Percentiles rank a stretch among this genome's conserved stretches.
These are phyloP conservation scores for Mylabris phalerata DNA, from an alignment of 1,140 invertebrate genomes.

Conservation along the genomic window DNA sequence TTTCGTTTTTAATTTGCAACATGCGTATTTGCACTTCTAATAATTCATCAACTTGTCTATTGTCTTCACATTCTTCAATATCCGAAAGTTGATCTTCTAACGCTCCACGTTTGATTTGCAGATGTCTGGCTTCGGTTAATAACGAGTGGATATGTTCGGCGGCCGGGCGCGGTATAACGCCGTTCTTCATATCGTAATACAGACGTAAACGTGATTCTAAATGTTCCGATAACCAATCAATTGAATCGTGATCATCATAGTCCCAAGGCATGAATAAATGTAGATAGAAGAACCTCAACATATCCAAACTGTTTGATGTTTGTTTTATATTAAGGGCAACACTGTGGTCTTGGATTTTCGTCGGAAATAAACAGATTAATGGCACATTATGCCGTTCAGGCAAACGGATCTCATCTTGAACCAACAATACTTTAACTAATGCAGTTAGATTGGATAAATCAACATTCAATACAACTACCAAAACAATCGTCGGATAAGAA, in stretches of 20 bases:
- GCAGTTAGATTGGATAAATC: conserved; percentile 46
- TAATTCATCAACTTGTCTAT: conserved; percentile 31
- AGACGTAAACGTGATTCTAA: conserved; percentile 50
- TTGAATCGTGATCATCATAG: conserved; percentile 49
- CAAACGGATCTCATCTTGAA: conserved; percentile 53
- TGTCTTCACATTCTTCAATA: conserved; percentile 40
- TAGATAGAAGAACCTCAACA: conserved; percentile 53
- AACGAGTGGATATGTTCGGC: conserved; percentile 50
- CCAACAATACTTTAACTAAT: conserved; percentile 46
- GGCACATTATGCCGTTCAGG: conserved; percentile 51
- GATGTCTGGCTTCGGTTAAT: conserved; percentile 48
- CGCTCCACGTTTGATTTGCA: conserved; percentile 45
- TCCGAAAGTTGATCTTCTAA: conserved; percentile 40
- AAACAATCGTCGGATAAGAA: conserved; percentile 52
- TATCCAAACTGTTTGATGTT: conserved; percentile 48
- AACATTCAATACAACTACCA: conserved; percentile 49
- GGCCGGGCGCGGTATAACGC: conserved; percentile 43
- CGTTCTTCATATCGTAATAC: conserved; percentile 53
- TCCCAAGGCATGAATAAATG: conserved; percentile 61
- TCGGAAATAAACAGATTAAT: conserved; percentile 53
- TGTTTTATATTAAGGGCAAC: conserved; percentile 41
- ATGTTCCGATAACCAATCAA: conserved; percentile 50
- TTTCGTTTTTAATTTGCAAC: conserved; percentile 53
- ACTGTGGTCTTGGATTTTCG: conserved; percentile 47
- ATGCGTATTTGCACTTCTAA: conserved; percentile 47